phyloP scores from a whole-genome alignment of 2,888 invertebrate species.

The Macropis europaea region DNA sequence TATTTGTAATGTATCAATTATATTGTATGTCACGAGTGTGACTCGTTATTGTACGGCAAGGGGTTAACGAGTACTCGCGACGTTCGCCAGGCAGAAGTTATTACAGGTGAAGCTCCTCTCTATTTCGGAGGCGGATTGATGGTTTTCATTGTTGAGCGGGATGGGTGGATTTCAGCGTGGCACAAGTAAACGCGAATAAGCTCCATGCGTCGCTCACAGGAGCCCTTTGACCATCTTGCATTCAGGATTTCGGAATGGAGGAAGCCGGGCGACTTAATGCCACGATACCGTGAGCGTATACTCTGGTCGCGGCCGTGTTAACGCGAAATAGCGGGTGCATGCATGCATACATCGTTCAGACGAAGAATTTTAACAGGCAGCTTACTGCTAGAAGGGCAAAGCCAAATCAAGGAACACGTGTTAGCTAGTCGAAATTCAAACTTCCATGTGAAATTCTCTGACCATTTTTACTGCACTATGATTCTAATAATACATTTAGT shows the following conservation, averaged over 20 bases:
- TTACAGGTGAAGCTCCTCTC: no score
- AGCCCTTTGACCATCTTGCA: constrained; percentile 59
- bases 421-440: constrained; percentile 11
- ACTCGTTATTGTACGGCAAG: no score
- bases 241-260: constrained; percentile 54
- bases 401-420: constrained; percentile 1
- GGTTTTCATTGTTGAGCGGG: constrained; percentile 71
- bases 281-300: constrained; percentile 22
- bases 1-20: no score
- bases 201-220: constrained; percentile 41
- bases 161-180: constrained; percentile 63
- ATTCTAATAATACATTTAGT: no score
- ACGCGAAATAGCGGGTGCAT: constrained; percentile 40
- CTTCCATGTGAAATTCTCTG: neutral
- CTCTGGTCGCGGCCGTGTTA: constrained; percentile 17
- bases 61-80: no score
- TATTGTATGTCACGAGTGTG: no score
- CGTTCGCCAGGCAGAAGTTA: no score
- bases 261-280: constrained; percentile 52
- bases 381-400: neutral
- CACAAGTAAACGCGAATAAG: constrained; percentile 46
- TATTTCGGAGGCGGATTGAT: constrained; percentile 68
- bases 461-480: no score
- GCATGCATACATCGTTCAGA: constrained; percentile 17
- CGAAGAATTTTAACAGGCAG: constrained; percentile 50